phyloP scores from a whole-genome alignment of 1,140 invertebrate genomes.

The Aethina tumida region DNA sequence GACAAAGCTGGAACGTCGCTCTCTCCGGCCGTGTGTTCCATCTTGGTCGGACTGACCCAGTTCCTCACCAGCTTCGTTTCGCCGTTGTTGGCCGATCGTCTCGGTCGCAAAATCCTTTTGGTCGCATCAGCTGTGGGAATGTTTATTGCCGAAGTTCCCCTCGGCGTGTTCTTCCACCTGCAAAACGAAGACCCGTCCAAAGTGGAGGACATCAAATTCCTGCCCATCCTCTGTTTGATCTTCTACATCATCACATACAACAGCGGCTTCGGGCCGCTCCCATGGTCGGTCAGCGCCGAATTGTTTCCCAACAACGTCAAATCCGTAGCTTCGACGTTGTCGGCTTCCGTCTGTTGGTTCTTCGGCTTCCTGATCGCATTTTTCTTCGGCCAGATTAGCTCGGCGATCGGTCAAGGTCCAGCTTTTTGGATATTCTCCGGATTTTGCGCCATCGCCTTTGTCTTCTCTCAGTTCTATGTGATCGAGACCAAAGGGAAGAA shows the following conservation, averaged over 20 bases:
- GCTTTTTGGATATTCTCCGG: slow-evolving; percentile 72
- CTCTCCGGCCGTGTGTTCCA: slow-evolving; percentile 50
- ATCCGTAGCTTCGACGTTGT: slow-evolving; percentile 60
- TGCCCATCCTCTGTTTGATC: slow-evolving; percentile 23
- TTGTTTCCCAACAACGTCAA: slow-evolving; percentile 68
- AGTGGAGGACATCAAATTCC: slow-evolving; percentile 16
- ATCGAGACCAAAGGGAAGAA: slow-evolving; percentile 24
- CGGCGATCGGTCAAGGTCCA: slow-evolving; percentile 50
- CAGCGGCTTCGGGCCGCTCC: slow-evolving; percentile 64
- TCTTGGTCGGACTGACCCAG: slow-evolving; percentile 66
- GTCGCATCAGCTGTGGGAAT: slow-evolving; percentile 57
- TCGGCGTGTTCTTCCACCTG: slow-evolving; percentile 27
- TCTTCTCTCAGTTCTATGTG: slow-evolving; percentile 39
- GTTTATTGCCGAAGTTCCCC: slow-evolving; percentile 27
- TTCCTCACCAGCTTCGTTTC: slow-evolving; percentile 56
- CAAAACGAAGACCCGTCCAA: slow-evolving; percentile 16
- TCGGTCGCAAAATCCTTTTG: slow-evolving; percentile 62
- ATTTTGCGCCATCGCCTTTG: slow-evolving; percentile 49
- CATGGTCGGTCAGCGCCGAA: slow-evolving; percentile 76
- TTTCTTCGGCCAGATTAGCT: slow-evolving; percentile 51
- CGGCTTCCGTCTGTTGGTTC: slow-evolving; percentile 66
- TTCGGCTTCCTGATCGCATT: slow-evolving; percentile 73
- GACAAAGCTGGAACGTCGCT: slow-evolving; percentile 46
- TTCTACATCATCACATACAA: slow-evolving; percentile 26
- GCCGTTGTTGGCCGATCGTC: slow-evolving; percentile 60